Percentiles rank a stretch among this genome's conserved stretches.
These are phyloP conservation scores for Chaetophractus vellerosus DNA, from an alignment of 2,797 vertebrate species.

Conservation along the genomic window DNA sequence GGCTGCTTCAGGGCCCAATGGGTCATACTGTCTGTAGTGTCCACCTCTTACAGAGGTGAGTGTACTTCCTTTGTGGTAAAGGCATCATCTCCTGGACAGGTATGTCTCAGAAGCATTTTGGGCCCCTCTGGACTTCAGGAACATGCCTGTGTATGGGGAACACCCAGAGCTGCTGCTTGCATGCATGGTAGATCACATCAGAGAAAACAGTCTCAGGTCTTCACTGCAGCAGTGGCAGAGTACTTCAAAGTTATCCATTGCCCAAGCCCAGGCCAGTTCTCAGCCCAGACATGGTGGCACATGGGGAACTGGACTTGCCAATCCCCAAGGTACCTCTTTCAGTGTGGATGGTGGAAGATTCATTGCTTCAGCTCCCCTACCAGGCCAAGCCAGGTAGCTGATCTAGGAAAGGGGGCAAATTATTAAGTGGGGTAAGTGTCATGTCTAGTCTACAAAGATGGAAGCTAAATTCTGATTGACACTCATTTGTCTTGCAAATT, in stretches of 20 bases:
- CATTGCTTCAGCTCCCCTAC: not conserved
- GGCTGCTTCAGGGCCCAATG: no score
- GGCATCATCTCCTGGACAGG: not conserved
- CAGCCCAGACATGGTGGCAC: not conserved
- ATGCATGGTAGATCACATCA: fast-evolving
- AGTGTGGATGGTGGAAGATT: fast-evolving
- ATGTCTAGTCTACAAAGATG: no score
- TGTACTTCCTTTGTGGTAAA: not conserved
- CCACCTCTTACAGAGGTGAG: not conserved
- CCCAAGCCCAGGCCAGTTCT: constrained; percentile 48
- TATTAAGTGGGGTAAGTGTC: no score
- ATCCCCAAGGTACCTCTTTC: no score
- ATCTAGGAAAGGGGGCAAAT: no score
- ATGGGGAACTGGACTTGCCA: not conserved
- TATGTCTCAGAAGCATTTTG: not conserved
- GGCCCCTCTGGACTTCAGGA: not conserved
- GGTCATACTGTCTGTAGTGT: no score
- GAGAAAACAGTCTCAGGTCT: no score
- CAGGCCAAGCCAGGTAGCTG: fast-evolving
- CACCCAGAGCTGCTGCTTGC: not conserved
- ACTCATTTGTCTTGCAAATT: no score
- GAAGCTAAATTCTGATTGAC: no score
- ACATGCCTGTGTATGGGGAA: fast-evolving
- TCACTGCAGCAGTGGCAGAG: not conserved
- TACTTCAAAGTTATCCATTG: not conserved